Conservation (phyloP, 2,888 invertebrate genomes). For the Andrena hattorfiana region DNA sequence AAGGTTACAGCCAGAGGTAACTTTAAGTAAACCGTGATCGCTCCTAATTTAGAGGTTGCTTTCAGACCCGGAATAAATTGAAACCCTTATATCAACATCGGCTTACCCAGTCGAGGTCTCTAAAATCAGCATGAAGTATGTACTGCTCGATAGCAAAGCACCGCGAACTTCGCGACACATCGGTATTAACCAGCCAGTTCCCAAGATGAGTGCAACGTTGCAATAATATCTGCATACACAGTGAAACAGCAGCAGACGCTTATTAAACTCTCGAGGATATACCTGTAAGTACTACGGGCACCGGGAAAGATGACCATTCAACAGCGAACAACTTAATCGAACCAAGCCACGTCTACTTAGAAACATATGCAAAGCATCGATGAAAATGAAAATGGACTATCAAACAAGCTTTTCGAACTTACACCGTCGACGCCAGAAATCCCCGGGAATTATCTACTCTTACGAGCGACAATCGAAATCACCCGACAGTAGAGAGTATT, state of each 20-base stretch:
- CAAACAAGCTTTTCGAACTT: neutral
- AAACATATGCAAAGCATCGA: no score
- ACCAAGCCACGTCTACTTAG: no score
- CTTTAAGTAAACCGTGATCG: constrained; percentile 33
- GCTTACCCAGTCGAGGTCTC: neutral
- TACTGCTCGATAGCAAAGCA: no score
- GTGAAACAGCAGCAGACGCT: no score
- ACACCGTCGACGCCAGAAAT: neutral
- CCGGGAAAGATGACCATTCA: no score
- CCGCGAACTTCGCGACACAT: neutral
- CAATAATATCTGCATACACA: no score
- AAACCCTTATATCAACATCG: constrained; percentile 7
- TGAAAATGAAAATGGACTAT: neutral
- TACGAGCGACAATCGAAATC: neutral
- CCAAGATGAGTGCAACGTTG: no score
- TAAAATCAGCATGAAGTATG: neutral
- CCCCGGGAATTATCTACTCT: neutral
- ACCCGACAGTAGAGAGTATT: neutral
- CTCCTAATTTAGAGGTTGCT: constrained; percentile 36
- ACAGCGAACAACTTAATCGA: no score
- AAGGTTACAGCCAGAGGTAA: constrained; percentile 29
- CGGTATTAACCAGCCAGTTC: no score
- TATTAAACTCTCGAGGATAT: no score
- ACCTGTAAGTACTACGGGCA: no score
- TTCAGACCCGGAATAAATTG: constrained; percentile 22